Evolutionary conservation across 2,113 vertebrate genomes (phyloP).

Genomic region (Tursiops truncatus): DNA sequence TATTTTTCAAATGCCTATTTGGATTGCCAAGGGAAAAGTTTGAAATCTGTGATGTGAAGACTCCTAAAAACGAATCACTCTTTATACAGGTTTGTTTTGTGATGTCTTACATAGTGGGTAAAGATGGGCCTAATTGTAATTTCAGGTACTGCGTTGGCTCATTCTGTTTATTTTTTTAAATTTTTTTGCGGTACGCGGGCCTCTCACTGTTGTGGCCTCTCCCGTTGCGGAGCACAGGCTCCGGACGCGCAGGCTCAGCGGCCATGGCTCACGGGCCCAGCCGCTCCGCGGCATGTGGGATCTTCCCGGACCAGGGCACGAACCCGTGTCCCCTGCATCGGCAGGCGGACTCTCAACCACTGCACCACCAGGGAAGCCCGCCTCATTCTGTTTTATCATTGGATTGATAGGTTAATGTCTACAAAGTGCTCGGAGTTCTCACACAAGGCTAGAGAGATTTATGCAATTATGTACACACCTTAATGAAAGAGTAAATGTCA

Average conservation of each 20-base stretch:
- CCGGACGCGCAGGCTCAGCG: no score
- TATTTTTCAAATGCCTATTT: background rate
- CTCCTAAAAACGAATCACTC: background rate
- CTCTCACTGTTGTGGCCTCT: no score
- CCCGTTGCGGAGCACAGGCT: no score
- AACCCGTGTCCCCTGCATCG: no score
- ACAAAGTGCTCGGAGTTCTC: constrained; percentile 17
- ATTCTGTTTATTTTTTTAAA: background rate
- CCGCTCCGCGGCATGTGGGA: no score
- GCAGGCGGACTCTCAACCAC: no score
- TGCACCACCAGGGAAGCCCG: no score
- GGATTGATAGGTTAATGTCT: constrained; percentile 28
- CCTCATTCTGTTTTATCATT: background rate
- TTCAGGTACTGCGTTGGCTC: background rate
- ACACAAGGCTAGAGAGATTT: background rate
- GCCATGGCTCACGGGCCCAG: no score
- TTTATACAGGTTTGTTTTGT: background rate
- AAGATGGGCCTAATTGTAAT: background rate
- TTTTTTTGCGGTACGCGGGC: no score
- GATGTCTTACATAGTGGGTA: background rate
- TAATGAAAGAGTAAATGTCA: constrained; percentile 27
- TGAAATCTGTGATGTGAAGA: background rate
- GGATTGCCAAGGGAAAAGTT: background rate
- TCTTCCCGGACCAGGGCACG: no score
- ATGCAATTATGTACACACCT: background rate